These are phyloP conservation scores for Criorhina ranunculi DNA, from an alignment of 2,888 invertebrate species.

Conservation along the genomic window DNA sequence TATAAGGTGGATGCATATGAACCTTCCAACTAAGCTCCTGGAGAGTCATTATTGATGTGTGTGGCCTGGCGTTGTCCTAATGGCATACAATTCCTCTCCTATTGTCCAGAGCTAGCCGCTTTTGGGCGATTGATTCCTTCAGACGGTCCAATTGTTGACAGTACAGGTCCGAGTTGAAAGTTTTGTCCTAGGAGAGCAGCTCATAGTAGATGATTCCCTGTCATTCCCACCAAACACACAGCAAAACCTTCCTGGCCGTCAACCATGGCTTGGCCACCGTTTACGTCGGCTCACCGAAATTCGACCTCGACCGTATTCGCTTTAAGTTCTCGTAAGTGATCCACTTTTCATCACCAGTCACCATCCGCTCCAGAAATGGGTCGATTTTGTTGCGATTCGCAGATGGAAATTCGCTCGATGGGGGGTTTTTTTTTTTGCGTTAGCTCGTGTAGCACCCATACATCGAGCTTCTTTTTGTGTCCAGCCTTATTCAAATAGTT, in stretches of 20 bases:
- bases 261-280: slow-evolving; percentile 40
- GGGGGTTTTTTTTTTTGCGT: slow-evolving; percentile 15
- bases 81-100: not conserved
- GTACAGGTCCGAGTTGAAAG: slow-evolving; percentile 24
- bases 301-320: slow-evolving; percentile 15
- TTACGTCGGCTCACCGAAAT: slow-evolving; percentile 1
- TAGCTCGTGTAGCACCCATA: not conserved
- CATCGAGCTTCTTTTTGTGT: not conserved
- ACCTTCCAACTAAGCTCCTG: too few relatives aligned
- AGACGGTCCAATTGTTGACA: slow-evolving; percentile 49
- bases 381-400: slow-evolving; percentile 42
- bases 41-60: too few relatives aligned
- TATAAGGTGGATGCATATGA: too few relatives aligned
- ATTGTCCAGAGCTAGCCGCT: slow-evolving; percentile 31
- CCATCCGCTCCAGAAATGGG: slow-evolving; percentile 18
- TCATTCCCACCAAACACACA: not conserved
- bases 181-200: not conserved
- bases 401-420: slow-evolving; percentile 38
- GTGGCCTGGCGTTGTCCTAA: not conserved
- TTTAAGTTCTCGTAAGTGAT: slow-evolving; percentile 6
- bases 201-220: slow-evolving; percentile 1
- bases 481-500: not conserved
- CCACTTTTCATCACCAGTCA: slow-evolving; percentile 14
- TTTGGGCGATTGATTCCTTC: slow-evolving; percentile 30
- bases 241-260: slow-evolving; percentile 28